A percentile compares a stretch with the other conserved stretches of the same genome.
Evolutionary conservation across 2,113 vertebrate species (phyloP).

Genomic region (Poeciliopsis retropinna): DNA sequence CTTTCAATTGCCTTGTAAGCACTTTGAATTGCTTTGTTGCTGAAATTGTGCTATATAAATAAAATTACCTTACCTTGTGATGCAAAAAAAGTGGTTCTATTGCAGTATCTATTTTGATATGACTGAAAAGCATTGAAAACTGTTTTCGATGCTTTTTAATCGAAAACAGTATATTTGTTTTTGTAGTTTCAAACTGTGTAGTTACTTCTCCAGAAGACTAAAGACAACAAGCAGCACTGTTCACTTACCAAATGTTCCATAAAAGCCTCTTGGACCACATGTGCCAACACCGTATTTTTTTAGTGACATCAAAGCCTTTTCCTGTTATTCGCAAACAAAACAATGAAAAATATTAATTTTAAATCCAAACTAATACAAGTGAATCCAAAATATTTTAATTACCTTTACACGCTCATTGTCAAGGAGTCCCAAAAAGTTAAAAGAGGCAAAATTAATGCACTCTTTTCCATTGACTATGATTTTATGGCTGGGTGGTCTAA

Average conservation of each 20-base stretch:
- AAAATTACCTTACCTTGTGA: no score
- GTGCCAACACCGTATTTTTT: slow-evolving; percentile 96
- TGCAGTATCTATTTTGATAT: no score
- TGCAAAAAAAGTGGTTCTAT: no score
- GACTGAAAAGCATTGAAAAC: no score
- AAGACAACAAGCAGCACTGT: not conserved
- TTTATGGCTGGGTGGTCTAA: slow-evolving; percentile 90
- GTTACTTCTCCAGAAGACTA: no score
- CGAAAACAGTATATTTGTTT: no score
- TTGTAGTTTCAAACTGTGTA: no score
- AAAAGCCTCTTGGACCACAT: slow-evolving; percentile 96
- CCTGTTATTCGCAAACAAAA: slow-evolving; percentile 68
- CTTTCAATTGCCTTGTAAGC: no score
- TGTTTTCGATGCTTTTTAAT: no score
- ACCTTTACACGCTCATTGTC: slow-evolving; percentile 94
- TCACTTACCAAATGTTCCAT: slow-evolving; percentile 92
- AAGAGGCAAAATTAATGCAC: slow-evolving; percentile 94
- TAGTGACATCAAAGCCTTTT: slow-evolving; percentile 88
- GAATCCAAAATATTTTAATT: slow-evolving; percentile 12
- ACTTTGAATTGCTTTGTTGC: no score
- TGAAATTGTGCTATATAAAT: no score
- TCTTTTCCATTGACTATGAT: slow-evolving; percentile 93
- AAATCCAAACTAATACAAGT: not conserved
- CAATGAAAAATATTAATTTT: not conserved
- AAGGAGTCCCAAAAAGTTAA: slow-evolving; percentile 95